Evolutionary conservation across 1,140 invertebrate species (phyloP).

Genomic region (Cardiocondyla obscurior): DNA sequence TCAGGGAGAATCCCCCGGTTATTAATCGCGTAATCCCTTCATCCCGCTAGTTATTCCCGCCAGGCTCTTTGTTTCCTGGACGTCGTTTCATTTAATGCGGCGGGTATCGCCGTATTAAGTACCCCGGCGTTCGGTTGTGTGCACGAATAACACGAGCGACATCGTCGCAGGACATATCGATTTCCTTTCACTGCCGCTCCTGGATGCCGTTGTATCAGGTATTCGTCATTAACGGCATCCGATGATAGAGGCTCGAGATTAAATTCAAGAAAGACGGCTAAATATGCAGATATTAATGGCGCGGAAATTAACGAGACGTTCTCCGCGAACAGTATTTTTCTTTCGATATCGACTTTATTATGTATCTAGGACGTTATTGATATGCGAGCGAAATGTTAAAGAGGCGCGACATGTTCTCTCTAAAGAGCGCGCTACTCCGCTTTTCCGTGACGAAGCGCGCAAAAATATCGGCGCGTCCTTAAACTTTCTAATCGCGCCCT

Average conservation of each 20-base stretch:
- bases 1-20: slow-evolving; percentile 7
- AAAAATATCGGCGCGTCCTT: slow-evolving; percentile 4
- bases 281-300: slow-evolving; percentile 35
- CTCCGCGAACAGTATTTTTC: background rate
- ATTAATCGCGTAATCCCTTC: slow-evolving; percentile 25
- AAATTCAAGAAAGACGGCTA: slow-evolving; percentile 3
- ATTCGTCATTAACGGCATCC: slow-evolving; percentile 33
- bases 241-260: slow-evolving; percentile 1
- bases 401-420: background rate
- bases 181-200: slow-evolving; percentile 49
- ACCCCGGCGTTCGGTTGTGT: slow-evolving; percentile 11
- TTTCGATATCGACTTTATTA: slow-evolving; percentile 12
- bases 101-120: slow-evolving; percentile 28
- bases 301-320: slow-evolving; percentile 4
- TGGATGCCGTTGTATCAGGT: slow-evolving; percentile 23
- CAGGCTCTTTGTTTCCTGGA: background rate
- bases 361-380: background rate
- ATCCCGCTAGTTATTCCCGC: slow-evolving; percentile 5
- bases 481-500: background rate
- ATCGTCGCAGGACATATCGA: slow-evolving; percentile 21
- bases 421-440: background rate
- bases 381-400: background rate
- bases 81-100: slow-evolving; percentile 39
- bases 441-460: background rate
- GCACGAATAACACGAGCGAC: slow-evolving; percentile 27